Evolutionary conservation across 2,888 invertebrate genomes (phyloP).

Genomic region (Calliphora vomitoria): DNA sequence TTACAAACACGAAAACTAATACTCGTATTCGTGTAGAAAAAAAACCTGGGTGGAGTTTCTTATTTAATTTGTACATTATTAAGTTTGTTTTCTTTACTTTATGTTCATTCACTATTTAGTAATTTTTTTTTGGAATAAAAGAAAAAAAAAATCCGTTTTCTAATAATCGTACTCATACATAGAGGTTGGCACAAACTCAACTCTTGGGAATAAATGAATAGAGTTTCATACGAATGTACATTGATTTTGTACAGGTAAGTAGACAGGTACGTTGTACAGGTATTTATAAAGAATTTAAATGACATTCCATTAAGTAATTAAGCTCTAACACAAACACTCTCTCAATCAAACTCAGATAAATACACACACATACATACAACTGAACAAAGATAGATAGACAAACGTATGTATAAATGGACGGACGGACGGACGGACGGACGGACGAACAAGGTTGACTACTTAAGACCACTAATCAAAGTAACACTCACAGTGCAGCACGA

Average conservation of each 20-base stretch:
- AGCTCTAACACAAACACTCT: slow-evolving; percentile 39
- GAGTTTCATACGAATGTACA: neutral
- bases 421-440: neutral
- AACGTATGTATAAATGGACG: neutral
- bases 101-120: slow-evolving; percentile 10
- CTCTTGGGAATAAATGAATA: slow-evolving; percentile 24
- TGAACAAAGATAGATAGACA: neutral
- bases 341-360: neutral
- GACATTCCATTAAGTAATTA: slow-evolving; percentile 72
- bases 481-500: slow-evolving; percentile 40
- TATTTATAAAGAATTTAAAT: slow-evolving; percentile 68
- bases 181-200: slow-evolving; percentile 32
- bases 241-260: slow-evolving; percentile 16
- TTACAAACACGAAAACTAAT: slow-evolving; percentile 33
- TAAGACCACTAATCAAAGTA: slow-evolving; percentile 61
- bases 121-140: neutral
- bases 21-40: neutral
- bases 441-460: slow-evolving; percentile 61
- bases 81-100: slow-evolving; percentile 12
- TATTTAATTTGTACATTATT: slow-evolving; percentile 24
- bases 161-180: neutral
- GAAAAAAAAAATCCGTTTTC: slow-evolving; percentile 35
- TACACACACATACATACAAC: neutral
- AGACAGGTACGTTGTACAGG: slow-evolving; percentile 41
- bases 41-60: slow-evolving; percentile 53